These are phyloP conservation scores for Spatulosminthurus flaviceps DNA, from an alignment of 2,888 invertebrate genomes.

Conservation along the genomic window DNA sequence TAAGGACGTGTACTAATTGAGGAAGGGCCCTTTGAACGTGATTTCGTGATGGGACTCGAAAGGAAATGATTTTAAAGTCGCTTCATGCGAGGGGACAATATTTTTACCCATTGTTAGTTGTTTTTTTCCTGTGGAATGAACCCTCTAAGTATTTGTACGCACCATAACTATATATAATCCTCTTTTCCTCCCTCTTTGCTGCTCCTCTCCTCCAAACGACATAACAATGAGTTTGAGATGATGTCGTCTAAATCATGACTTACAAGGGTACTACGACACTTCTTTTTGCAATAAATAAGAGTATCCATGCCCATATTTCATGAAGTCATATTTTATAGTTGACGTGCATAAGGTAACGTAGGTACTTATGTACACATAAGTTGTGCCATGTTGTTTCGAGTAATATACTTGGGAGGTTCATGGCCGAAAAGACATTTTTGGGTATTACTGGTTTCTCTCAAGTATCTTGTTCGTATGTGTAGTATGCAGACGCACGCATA, in stretches of 20 bases:
- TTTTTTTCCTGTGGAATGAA: not conserved
- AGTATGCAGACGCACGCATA: too few relatives aligned
- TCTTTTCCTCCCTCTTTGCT: not conserved
- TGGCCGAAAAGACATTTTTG: too few relatives aligned
- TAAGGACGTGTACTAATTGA: slow-evolving; percentile 16
- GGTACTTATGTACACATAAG: too few relatives aligned
- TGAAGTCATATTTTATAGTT: too few relatives aligned
- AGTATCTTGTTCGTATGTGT: too few relatives aligned
- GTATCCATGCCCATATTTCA: too few relatives aligned
- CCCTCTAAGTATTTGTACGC: not conserved
- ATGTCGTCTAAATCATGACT: slow-evolving; percentile 13
- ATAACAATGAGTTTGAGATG: slow-evolving; percentile 5
- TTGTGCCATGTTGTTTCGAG: too few relatives aligned
- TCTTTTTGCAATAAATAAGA: too few relatives aligned
- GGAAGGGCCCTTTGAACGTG: slow-evolving; percentile 11
- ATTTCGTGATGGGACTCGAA: not conserved
- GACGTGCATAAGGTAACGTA: too few relatives aligned
- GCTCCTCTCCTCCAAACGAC: not conserved
- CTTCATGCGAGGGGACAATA: slow-evolving; percentile 18
- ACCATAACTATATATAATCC: not conserved
- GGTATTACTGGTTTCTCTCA: too few relatives aligned
- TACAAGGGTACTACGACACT: too few relatives aligned
- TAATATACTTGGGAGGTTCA: too few relatives aligned
- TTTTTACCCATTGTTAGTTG: slow-evolving; percentile 18
- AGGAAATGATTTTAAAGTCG: slow-evolving; percentile 10